These are phyloP conservation scores for Trichonephila inaurata DNA, from an alignment of 1,140 invertebrate genomes.

Conservation along the genomic window DNA sequence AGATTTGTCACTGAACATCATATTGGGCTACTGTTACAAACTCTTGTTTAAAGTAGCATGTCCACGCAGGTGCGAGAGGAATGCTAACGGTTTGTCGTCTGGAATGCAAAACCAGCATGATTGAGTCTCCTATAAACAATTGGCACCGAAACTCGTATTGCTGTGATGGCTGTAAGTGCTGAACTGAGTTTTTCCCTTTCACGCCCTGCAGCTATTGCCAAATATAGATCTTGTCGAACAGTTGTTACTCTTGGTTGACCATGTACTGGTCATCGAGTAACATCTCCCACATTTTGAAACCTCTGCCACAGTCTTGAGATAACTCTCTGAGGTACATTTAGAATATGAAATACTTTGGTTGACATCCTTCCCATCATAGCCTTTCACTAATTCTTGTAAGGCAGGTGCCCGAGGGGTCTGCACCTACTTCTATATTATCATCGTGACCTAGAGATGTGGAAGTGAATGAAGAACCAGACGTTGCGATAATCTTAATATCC, in stretches of 20 bases:
- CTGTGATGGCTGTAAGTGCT: not conserved
- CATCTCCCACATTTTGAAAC: not conserved
- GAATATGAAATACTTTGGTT: too few relatives aligned
- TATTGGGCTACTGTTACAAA: not conserved
- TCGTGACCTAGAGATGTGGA: too few relatives aligned
- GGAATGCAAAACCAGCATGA: too few relatives aligned
- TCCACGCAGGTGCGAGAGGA: too few relatives aligned
- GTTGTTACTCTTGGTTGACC: not conserved
- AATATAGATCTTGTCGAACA: not conserved
- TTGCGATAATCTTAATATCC: too few relatives aligned
- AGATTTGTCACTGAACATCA: not conserved
- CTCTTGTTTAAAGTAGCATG: too few relatives aligned
- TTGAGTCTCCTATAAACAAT: not conserved
- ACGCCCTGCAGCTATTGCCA: not conserved
- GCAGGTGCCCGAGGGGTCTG: too few relatives aligned
- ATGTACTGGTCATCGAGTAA: not conserved
- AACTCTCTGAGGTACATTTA: too few relatives aligned
- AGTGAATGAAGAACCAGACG: too few relatives aligned
- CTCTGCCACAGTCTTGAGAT: not conserved
- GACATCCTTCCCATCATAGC: fast-evolving
- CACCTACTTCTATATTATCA: too few relatives aligned
- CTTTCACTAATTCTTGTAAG: too few relatives aligned
- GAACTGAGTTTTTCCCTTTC: not conserved
- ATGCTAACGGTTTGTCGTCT: too few relatives aligned
- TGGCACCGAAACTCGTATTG: not conserved